Conservation (phyloP, 2,797 vertebrate species). For the Alfaro cultratus region DNA sequence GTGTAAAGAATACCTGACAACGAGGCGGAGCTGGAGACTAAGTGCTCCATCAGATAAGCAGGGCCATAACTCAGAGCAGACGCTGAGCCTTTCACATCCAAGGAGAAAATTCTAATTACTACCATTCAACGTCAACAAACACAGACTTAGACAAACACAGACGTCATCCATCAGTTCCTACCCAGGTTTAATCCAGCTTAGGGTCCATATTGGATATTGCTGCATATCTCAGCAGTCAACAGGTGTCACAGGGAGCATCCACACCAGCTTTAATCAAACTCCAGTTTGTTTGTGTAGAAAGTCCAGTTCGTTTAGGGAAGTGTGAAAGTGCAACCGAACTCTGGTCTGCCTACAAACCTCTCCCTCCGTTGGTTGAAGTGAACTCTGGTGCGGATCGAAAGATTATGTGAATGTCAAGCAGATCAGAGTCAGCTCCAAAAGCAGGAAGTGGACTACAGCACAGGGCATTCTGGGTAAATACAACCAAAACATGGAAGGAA, state of each 20-base stretch:
- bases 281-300: no score
- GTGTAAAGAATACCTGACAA: constrained; percentile 72
- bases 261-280: not conserved
- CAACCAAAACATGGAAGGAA: no score
- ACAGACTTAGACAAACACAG: not conserved
- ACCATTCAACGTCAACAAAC: constrained; percentile 31
- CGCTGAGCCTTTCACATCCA: constrained; percentile 25
- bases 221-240: not conserved
- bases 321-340: not conserved
- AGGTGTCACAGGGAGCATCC: not conserved
- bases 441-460: no score
- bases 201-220: not conserved
- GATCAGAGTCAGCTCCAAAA: no score
- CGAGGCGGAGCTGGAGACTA: constrained; percentile 52
- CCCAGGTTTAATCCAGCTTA: not conserved
- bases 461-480: no score
- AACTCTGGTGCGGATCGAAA: not conserved
- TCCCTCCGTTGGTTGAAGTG: not conserved
- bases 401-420: no score
- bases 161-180: not conserved
- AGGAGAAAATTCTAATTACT: constrained; percentile 51
- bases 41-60: constrained; percentile 66
- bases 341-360: not conserved
- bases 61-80: constrained; percentile 51
- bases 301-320: not conserved